Conservation (phyloP, 1,140 invertebrate genomes). For the Brachionus paranguensis region DNA sequence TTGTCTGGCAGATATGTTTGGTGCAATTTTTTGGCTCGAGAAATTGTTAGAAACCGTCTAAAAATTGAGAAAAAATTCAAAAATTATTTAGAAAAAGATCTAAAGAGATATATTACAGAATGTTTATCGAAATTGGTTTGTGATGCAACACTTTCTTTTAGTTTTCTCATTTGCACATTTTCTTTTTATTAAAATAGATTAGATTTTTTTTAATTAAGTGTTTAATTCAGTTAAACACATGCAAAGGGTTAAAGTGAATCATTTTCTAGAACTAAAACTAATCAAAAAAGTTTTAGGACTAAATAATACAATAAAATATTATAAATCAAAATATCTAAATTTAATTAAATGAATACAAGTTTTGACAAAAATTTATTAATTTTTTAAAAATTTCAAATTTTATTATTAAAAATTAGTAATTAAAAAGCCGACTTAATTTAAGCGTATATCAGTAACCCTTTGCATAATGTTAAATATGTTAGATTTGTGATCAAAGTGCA, state of each 20-base stretch:
- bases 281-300: not conserved
- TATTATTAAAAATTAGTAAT: not conserved
- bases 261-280: not conserved
- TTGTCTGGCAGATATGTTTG: not conserved
- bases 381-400: not conserved
- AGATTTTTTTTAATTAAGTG: not conserved
- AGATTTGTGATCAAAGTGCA: not conserved
- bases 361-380: not conserved
- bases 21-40: not conserved
- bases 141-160: not conserved
- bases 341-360: not conserved
- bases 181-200: not conserved
- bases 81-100: not conserved
- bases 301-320: not conserved
- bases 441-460: not conserved
- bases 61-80: not conserved
- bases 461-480: slow-evolving; percentile 14
- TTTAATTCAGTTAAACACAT: not conserved
- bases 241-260: not conserved
- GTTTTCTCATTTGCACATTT: not conserved
- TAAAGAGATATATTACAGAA: not conserved
- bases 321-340: not conserved
- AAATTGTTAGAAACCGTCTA: not conserved
- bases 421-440: not conserved
- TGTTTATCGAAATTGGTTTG: not conserved